These are phyloP conservation scores for Labia minor DNA, from an alignment of 2,888 invertebrate genomes.

Conservation along the genomic window DNA sequence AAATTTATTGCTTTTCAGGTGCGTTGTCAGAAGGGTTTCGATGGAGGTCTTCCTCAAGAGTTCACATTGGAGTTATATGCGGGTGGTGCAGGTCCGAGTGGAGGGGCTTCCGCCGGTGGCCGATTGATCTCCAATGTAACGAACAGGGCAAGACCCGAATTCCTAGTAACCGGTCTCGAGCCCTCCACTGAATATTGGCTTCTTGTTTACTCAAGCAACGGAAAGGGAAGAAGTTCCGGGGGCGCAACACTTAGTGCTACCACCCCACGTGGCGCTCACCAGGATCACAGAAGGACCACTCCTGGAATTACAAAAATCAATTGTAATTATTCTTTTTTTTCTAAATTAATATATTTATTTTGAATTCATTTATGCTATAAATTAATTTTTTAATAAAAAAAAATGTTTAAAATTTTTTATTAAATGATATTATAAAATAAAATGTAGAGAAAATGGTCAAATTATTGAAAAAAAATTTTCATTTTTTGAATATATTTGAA, in stretches of 20 bases:
- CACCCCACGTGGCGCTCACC: conserved; percentile 40
- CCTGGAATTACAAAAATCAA: conserved; percentile 25
- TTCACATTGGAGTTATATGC: conserved; percentile 34
- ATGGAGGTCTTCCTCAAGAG: conserved; percentile 42
- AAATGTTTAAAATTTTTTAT: too few relatives aligned
- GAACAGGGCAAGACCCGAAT: conserved; percentile 37
- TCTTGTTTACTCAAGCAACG: conserved; percentile 45
- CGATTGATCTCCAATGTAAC: conserved; percentile 36
- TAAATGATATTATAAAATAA: too few relatives aligned
- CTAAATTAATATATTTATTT: neutral
- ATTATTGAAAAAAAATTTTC: too few relatives aligned
- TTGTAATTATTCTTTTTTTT: neutral
- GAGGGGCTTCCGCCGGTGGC: conserved; percentile 31
- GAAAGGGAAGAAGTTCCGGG: conserved; percentile 42
- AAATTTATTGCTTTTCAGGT: conserved; percentile 33
- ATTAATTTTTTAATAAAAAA: too few relatives aligned
- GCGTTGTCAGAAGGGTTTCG: conserved; percentile 43
- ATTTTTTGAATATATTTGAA: too few relatives aligned
- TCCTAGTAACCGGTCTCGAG: conserved; percentile 41
- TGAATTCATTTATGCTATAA: too few relatives aligned
- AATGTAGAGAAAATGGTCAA: too few relatives aligned
- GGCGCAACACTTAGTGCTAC: conserved; percentile 37
- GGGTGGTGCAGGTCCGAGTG: conserved; percentile 24
- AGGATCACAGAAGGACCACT: conserved; percentile 39
- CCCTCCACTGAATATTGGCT: conserved; percentile 40